Evolutionary conservation across 1,140 invertebrate genomes (phyloP).

Genomic region (Drosophila rufa): DNA sequence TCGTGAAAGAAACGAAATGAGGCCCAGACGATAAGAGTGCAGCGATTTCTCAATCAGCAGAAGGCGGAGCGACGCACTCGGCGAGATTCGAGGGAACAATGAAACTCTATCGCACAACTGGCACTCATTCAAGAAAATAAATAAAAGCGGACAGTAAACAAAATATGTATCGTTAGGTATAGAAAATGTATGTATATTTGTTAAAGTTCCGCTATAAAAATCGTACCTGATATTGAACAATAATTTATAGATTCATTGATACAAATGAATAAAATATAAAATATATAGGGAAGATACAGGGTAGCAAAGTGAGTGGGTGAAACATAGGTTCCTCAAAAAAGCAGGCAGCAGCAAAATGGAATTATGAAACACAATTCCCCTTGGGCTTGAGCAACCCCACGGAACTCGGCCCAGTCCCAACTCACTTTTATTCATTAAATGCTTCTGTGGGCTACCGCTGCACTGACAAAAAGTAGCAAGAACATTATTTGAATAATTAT

Average conservation of each 20-base stretch:
- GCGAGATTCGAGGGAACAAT: conserved; percentile 46
- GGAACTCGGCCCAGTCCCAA: background rate
- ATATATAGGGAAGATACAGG: no score
- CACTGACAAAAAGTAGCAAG: background rate
- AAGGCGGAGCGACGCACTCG: conserved; percentile 17
- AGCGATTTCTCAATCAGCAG: conserved; percentile 53
- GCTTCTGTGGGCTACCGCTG: background rate
- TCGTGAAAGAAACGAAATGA: conserved; percentile 5
- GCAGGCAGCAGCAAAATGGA: background rate
- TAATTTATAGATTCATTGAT: background rate
- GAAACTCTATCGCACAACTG: conserved; percentile 54
- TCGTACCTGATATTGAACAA: background rate
- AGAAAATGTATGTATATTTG: background rate
- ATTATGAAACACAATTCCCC: conserved; percentile 30
- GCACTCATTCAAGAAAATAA: background rate
- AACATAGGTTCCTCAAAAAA: background rate
- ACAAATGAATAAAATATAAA: background rate
- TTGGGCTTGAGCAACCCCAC: conserved; percentile 1
- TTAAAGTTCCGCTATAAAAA: background rate
- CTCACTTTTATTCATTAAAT: conserved; percentile 14
- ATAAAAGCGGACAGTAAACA: background rate
- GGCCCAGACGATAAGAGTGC: conserved; percentile 28
- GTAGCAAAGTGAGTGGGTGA: background rate
- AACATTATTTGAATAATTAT: background rate
- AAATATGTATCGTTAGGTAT: background rate